Percentiles rank a stretch among this genome's conserved stretches.
Conservation (phyloP, 2,797 vertebrate species). For the Emys orbicularis region DNA sequence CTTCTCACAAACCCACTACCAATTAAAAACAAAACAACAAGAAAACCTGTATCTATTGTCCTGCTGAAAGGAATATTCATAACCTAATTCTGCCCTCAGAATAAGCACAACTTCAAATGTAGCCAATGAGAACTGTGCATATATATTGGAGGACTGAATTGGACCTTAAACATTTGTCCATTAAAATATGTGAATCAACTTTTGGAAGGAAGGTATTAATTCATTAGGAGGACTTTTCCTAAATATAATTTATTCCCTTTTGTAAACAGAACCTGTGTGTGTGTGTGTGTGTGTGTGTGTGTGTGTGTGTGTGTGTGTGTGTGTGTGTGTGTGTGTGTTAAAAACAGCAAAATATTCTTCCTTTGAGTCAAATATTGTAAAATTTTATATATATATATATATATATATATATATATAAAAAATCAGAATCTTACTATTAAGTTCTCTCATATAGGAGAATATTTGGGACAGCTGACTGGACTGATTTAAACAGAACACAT, state of each 20-base stretch:
- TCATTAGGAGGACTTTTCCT: not conserved
- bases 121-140: not conserved
- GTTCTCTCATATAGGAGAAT: not conserved
- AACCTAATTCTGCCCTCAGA: not conserved
- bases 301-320: not conserved
- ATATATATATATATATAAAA: not conserved
- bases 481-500: not conserved
- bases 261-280: not conserved
- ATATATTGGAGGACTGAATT: not conserved
- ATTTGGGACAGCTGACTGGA: not conserved
- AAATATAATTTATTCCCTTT: not conserved
- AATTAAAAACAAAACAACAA: not conserved
- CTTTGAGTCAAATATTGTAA: not conserved
- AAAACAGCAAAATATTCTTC: not conserved
- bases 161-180: not conserved
- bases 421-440: not conserved
- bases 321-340: not conserved
- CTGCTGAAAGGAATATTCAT: not conserved
- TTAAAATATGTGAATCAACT: not conserved
- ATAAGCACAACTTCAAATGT: not conserved
- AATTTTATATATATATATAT: not conserved
- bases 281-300: not conserved
- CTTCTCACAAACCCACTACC: not conserved
- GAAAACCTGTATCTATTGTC: not conserved
- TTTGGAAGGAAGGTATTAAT: accelerated